These are phyloP conservation scores for Sphaerophoria taeniata DNA, from an alignment of 2,888 invertebrate genomes.

Conservation along the genomic window DNA sequence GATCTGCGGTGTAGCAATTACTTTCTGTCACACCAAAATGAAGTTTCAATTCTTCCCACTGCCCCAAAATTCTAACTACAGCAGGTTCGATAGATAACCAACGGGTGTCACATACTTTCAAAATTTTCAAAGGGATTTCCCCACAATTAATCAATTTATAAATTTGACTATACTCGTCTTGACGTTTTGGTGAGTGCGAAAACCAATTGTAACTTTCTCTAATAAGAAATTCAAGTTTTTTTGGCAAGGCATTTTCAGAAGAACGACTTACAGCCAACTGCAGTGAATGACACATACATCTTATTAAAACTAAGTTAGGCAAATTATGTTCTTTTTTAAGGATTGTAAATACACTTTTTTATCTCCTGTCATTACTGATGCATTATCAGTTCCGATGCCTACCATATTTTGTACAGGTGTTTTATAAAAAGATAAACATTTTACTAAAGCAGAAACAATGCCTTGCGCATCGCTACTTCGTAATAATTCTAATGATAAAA, in stretches of 20 bases:
- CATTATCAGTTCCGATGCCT: constrained; percentile 22
- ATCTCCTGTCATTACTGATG: constrained; percentile 23
- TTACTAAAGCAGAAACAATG: constrained; percentile 19
- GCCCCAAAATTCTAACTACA: constrained; percentile 51
- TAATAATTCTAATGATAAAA: constrained; percentile 12
- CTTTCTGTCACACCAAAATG: constrained; percentile 56
- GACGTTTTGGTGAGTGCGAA: constrained; percentile 33
- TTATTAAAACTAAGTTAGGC: constrained; percentile 27
- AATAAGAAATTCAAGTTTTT: no score
- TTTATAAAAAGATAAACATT: constrained; percentile 1
- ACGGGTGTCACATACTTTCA: constrained; percentile 57
- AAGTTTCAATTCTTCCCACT: constrained; percentile 56
- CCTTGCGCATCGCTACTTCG: constrained; percentile 9
- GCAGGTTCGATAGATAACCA: constrained; percentile 64
- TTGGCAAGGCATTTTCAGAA: not conserved
- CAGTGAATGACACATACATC: constrained; percentile 33
- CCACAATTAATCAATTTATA: no score
- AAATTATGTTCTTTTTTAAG: constrained; percentile 19
- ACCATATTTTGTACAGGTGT: constrained; percentile 24
- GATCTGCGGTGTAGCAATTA: not conserved
- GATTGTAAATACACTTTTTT: constrained; percentile 24
- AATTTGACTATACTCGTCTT: no score
- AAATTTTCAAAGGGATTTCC: no score
- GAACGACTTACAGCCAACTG: constrained; percentile 10
- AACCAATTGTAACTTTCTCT: no score